These are phyloP conservation scores for Protobothrops flavoviridis DNA, from an alignment of 2,113 vertebrate genomes.

Conservation along the genomic window DNA sequence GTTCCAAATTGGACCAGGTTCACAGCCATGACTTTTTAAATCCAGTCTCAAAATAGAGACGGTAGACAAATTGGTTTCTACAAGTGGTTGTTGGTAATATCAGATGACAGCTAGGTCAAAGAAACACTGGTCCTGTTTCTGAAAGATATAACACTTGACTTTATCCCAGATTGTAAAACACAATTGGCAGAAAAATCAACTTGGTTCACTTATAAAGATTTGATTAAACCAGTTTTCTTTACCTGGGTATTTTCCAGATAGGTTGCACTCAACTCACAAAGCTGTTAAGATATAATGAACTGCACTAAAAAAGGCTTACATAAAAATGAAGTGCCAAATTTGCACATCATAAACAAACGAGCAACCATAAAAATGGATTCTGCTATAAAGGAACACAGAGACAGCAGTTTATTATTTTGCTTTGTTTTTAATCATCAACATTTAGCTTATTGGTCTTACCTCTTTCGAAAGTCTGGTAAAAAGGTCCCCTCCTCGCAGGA, in stretches of 20 bases:
- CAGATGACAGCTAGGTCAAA: background rate
- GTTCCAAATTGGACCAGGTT: background rate
- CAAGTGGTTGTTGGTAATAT: background rate
- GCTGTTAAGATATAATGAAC: background rate
- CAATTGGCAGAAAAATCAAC: background rate
- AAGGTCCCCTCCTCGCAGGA: constrained; percentile 93
- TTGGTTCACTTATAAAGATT: background rate
- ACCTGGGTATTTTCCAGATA: background rate
- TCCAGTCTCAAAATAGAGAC: background rate
- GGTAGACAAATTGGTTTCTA: background rate
- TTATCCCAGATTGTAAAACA: background rate
- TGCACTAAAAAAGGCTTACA: background rate
- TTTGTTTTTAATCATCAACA: constrained; percentile 14
- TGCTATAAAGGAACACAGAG: background rate
- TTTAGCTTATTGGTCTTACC: constrained; percentile 64
- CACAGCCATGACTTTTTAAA: background rate
- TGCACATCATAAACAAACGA: background rate
- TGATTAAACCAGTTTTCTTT: background rate
- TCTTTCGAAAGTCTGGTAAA: constrained; percentile 97
- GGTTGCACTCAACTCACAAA: background rate
- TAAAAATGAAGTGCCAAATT: background rate
- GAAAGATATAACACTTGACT: background rate
- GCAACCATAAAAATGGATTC: constrained; percentile 1
- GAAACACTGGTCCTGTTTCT: background rate
- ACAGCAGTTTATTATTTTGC: background rate